phyloP scores from a whole-genome alignment of 2,113 vertebrate species.

The Actinemys pallida region DNA sequence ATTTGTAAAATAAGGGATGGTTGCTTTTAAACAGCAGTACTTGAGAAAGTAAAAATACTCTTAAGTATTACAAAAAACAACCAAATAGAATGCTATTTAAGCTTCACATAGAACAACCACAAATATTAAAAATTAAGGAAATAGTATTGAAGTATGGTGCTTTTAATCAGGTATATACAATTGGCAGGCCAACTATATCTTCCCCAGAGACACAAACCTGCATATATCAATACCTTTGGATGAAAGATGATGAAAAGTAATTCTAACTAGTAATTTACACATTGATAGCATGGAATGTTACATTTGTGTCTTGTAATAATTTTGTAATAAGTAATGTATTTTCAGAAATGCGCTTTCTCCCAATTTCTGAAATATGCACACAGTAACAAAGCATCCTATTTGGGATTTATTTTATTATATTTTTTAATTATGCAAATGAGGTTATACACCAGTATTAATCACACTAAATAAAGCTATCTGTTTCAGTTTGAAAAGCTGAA shows the following conservation, averaged over 20 bases:
- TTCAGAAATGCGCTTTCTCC: not conserved
- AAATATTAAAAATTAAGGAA: slow-evolving; percentile 30
- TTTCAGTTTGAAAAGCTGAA: slow-evolving; percentile 67
- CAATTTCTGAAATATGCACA: not conserved
- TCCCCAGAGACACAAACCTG: not conserved
- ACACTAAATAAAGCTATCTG: slow-evolving; percentile 67
- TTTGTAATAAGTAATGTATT: not conserved
- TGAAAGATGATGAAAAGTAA: not conserved
- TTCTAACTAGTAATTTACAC: slow-evolving; percentile 26
- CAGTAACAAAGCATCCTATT: slow-evolving; percentile 28
- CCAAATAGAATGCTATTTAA: slow-evolving; percentile 25
- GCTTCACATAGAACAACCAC: slow-evolving; percentile 26
- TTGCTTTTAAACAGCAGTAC: not conserved
- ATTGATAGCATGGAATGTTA: slow-evolving; percentile 21
- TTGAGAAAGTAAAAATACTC: not conserved
- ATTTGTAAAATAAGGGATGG: not conserved
- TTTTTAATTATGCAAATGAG: slow-evolving; percentile 77
- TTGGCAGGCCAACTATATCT: slow-evolving; percentile 13
- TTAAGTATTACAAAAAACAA: slow-evolving; percentile 12
- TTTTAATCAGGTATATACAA: slow-evolving; percentile 39
- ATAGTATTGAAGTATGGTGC: not conserved
- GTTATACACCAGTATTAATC: slow-evolving; percentile 74
- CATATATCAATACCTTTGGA: slow-evolving; percentile 29
- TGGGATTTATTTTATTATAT: slow-evolving; percentile 71
- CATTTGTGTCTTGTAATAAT: not conserved